Evolutionary conservation across 1,140 invertebrate species (phyloP).

Genomic region (Drosophila insularis): DNA sequence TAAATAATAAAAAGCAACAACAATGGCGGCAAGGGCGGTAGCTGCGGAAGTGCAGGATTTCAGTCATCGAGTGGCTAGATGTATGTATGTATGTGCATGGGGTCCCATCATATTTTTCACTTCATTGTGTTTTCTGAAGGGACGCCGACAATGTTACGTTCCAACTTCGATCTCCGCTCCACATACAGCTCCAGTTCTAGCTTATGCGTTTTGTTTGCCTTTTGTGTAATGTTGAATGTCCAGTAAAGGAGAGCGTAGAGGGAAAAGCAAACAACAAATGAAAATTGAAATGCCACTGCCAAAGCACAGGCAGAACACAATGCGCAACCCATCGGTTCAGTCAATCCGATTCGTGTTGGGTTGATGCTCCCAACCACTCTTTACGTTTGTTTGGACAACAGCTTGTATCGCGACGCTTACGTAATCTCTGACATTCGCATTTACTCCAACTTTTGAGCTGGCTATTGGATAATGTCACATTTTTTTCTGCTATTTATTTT

Average conservation of each 20-base stretch:
- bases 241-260: constrained; percentile 27
- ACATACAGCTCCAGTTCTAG: neutral
- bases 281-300: constrained; percentile 29
- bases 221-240: constrained; percentile 71
- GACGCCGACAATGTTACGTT: constrained; percentile 16
- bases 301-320: constrained; percentile 24
- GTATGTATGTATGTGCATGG: constrained; percentile 36
- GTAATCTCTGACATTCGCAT: constrained; percentile 58
- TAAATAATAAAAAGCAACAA: constrained; percentile 77
- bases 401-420: constrained; percentile 74
- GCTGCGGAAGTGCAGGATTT: neutral
- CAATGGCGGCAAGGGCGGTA: constrained; percentile 2
- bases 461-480: constrained; percentile 29
- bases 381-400: constrained; percentile 25
- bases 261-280: neutral
- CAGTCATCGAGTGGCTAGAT: constrained; percentile 41
- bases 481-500: constrained; percentile 24
- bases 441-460: constrained; percentile 4
- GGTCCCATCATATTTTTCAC: constrained; percentile 77
- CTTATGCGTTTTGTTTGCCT: constrained; percentile 19
- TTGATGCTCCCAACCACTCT: neutral
- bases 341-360: neutral
- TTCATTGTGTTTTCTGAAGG: constrained; percentile 71
- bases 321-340: constrained; percentile 19
- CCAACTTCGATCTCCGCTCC: constrained; percentile 16